A percentile compares a stretch with the other conserved stretches of the same genome.
Conservation (phyloP, 2,797 vertebrate genomes). For the Nannoperca australis region DNA sequence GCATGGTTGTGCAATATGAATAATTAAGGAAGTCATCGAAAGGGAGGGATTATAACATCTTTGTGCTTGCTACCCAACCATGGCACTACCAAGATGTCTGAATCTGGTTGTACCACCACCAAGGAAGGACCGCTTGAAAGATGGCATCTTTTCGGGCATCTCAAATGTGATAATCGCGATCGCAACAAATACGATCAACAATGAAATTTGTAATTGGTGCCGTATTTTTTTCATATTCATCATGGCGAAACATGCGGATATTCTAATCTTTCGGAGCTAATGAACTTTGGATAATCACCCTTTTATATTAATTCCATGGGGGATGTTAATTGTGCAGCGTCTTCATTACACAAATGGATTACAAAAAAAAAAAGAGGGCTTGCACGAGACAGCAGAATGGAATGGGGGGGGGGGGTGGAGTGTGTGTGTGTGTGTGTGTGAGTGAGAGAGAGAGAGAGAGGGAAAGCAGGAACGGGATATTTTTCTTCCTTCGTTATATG, state of each 20-base stretch:
- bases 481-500: constrained; percentile 87
- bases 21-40: constrained; percentile 94
- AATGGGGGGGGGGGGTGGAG: constrained; percentile 81
- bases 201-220: constrained; percentile 80
- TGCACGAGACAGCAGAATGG: constrained; percentile 75
- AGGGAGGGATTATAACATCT: constrained; percentile 89
- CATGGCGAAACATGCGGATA: constrained; percentile 88
- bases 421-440: constrained; percentile 66
- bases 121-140: constrained; percentile 89
- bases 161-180: constrained; percentile 68
- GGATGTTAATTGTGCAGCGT: constrained; percentile 93
- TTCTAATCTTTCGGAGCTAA: constrained; percentile 94
- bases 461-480: constrained; percentile 84
- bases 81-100: constrained; percentile 85
- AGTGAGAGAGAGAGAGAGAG: constrained; percentile 74
- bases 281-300: constrained; percentile 96
- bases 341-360: constrained; percentile 98
- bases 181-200: constrained; percentile 78
- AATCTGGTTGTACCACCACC: constrained; percentile 76
- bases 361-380: constrained; percentile 89
- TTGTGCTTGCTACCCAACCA: constrained; percentile 84
- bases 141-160: constrained; percentile 94
- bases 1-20: constrained; percentile 90
- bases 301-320: constrained; percentile 88
- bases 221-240: constrained; percentile 82